Percentiles rank a stretch among this genome's conserved stretches.
These are phyloP conservation scores for Zaprionus africanus DNA, from an alignment of 1,140 invertebrate species.

Conservation along the genomic window DNA sequence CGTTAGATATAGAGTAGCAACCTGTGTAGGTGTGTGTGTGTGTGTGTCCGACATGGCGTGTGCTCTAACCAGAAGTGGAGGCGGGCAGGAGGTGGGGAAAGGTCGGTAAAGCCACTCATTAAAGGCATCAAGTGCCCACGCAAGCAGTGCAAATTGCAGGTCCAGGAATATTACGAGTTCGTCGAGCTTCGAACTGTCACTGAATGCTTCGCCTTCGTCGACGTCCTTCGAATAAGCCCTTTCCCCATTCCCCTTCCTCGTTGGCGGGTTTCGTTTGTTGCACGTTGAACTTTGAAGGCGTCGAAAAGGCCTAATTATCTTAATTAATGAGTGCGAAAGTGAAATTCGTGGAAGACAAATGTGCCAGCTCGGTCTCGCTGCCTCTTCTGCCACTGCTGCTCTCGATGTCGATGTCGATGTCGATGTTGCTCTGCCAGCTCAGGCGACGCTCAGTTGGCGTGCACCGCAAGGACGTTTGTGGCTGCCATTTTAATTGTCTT, in stretches of 20 bases:
- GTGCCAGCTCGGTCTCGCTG: conserved; percentile 44
- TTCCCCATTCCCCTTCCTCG: not conserved
- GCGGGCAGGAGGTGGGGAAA: not conserved
- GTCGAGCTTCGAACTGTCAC: conserved; percentile 62
- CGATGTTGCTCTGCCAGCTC: conserved; percentile 45
- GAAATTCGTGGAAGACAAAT: conserved; percentile 82
- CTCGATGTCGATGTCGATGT: too few species aligned
- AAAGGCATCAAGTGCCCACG: conserved; percentile 51
- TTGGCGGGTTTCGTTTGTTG: conserved; percentile 31
- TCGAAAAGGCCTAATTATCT: conserved; percentile 82
- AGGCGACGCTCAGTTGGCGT: conserved; percentile 51
- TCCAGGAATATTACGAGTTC: conserved; percentile 10
- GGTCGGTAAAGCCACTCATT: conserved; percentile 58
- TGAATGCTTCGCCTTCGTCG: conserved; percentile 24
- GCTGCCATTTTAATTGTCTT: conserved; percentile 79
- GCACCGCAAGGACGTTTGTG: conserved; percentile 74
- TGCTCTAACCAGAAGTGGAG: conserved; percentile 43
- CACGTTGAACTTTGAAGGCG: conserved; percentile 78
- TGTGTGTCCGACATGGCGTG: conserved; percentile 34
- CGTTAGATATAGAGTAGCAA: not conserved
- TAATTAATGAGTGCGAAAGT: conserved; percentile 81
- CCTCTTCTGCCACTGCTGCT: not conserved
- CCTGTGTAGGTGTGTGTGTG: not conserved
- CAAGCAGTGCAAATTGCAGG: conserved; percentile 58
- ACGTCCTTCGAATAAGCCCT: conserved; percentile 31